Evolutionary conservation across 2,797 vertebrate genomes (phyloP).

Genomic region (Calcarius lapponicus): DNA sequence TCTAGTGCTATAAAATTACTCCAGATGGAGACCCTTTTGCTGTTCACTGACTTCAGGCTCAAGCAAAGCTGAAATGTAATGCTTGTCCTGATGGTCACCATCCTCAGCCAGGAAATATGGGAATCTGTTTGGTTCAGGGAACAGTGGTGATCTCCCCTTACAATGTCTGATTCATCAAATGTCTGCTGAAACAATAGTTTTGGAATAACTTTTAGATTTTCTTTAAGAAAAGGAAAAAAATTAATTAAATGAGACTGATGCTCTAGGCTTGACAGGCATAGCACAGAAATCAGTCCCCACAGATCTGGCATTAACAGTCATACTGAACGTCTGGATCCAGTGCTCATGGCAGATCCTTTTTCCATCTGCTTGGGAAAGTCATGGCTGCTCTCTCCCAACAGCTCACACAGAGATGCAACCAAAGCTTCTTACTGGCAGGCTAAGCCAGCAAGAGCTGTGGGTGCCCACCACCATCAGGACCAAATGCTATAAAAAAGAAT

Average conservation of each 20-base stretch:
- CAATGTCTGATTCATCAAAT: not conserved
- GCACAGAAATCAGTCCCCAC: not conserved
- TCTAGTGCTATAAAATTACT: conserved; percentile 34
- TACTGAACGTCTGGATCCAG: not conserved
- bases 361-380: conserved; percentile 45
- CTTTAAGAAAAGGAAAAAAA: conserved; percentile 34
- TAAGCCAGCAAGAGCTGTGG: not conserved
- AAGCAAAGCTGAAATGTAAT: not conserved
- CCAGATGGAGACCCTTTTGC: conserved; percentile 39
- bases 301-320: not conserved
- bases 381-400: not conserved
- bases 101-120: conserved; percentile 2
- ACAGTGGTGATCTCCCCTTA: not conserved
- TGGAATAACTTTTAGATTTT: not conserved
- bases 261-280: not conserved
- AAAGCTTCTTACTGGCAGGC: not conserved
- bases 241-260: not conserved
- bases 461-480: not conserved
- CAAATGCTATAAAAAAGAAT: not conserved
- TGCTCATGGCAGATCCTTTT: conserved; percentile 15
- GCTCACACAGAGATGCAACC: not conserved
- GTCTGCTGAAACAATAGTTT: conserved; percentile 27
- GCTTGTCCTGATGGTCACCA: conserved; percentile 29
- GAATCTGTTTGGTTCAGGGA: conserved; percentile 36
- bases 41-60: not conserved